phyloP scores from a whole-genome alignment of 2,797 vertebrate genomes.

The Acanthornis magna region DNA sequence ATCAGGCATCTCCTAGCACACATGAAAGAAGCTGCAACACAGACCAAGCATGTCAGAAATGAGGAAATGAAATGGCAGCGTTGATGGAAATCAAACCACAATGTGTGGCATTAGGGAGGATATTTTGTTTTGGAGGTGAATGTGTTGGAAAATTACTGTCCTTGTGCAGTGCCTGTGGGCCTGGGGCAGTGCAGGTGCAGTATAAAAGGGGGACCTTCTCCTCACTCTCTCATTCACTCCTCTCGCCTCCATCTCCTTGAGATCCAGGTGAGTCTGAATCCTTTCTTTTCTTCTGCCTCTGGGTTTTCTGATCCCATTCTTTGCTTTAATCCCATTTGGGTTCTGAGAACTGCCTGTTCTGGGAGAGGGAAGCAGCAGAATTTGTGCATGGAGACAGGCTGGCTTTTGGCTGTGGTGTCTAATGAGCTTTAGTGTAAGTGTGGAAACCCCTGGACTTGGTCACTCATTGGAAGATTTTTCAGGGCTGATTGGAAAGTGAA shows the following conservation, averaged over 20 bases:
- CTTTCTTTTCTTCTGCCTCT: background rate
- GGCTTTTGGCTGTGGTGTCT: background rate
- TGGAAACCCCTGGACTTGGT: fast-evolving
- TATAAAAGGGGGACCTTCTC: background rate
- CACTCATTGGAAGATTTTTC: fast-evolving
- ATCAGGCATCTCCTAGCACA: background rate
- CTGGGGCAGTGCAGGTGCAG: background rate
- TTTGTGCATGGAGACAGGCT: fast-evolving
- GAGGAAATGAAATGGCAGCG: background rate
- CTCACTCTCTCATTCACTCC: background rate
- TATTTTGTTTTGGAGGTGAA: background rate
- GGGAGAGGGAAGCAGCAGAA: background rate
- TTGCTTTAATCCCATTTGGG: fast-evolving
- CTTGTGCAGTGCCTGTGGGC: background rate
- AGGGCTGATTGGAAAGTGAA: background rate
- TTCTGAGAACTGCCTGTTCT: background rate
- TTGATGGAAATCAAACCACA: background rate
- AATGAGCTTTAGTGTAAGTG: background rate
- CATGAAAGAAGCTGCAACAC: background rate
- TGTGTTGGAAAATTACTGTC: background rate
- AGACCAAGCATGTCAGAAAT: background rate
- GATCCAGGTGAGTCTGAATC: background rate
- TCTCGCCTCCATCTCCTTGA: background rate
- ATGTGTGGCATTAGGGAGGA: background rate
- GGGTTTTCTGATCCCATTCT: background rate